Conservation (phyloP, 1,140 invertebrate genomes). For the Achatina immaculata region DNA sequence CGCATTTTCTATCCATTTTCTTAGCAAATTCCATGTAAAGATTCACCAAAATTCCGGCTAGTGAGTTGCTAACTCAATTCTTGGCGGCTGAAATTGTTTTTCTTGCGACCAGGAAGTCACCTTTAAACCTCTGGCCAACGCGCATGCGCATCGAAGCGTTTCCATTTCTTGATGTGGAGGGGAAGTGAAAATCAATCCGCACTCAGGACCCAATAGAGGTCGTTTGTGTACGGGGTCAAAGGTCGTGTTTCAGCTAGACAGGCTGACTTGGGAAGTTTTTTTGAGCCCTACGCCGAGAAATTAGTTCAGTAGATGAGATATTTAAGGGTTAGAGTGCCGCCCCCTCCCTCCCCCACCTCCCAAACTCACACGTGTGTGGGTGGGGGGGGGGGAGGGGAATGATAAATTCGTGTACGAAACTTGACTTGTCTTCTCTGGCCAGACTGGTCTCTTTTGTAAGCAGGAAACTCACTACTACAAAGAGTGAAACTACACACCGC, state of each 20-base stretch:
- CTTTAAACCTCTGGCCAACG: not conserved
- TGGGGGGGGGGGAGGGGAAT: no score
- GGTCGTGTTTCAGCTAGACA: not conserved
- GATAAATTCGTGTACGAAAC: no score
- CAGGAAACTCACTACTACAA: no score
- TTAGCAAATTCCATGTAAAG: not conserved
- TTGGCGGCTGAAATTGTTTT: not conserved
- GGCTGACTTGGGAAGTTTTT: no score
- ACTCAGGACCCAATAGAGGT: slow-evolving; percentile 11
- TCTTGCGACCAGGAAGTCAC: not conserved
- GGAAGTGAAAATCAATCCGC: slow-evolving; percentile 22
- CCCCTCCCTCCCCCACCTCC: no score
- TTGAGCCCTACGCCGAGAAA: not conserved
- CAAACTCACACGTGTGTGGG: no score
- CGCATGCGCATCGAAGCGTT: slow-evolving; percentile 9
- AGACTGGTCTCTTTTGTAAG: no score
- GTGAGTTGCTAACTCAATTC: not conserved
- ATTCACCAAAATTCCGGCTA: not conserved
- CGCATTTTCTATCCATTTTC: not conserved
- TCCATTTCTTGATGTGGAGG: not conserved
- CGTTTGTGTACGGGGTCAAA: not conserved
- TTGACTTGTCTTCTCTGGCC: no score
- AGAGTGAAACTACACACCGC: no score
- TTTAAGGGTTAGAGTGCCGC: not conserved
- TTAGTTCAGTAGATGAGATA: slow-evolving; percentile 14